Evolutionary conservation across 2,113 vertebrate genomes (phyloP).

Genomic region (Xyrauchen texanus): DNA sequence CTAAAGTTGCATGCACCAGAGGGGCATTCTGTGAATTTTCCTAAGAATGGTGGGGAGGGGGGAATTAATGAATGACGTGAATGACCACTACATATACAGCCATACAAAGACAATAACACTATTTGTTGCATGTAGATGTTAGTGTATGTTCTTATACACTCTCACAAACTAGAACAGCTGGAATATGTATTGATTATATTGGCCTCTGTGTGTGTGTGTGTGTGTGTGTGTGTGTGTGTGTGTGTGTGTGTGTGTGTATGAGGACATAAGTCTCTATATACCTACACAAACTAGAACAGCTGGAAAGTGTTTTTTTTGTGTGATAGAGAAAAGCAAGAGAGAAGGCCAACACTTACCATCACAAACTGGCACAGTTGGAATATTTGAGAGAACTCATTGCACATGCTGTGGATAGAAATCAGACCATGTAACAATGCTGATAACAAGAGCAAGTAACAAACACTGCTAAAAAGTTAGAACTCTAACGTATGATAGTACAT

Average conservation of each 20-base stretch:
- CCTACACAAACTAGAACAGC: not conserved
- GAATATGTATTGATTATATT: too few species aligned
- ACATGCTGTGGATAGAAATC: slow-evolving; percentile 82
- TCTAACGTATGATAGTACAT: too few species aligned
- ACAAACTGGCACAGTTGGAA: slow-evolving; percentile 99
- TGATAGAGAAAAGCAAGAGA: not conserved
- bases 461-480: not conserved
- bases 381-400: slow-evolving; percentile 99
- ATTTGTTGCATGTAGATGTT: too few species aligned
- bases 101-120: too few species aligned
- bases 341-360: slow-evolving; percentile 80
- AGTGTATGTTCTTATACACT: too few species aligned
- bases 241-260: not conserved
- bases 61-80: too few species aligned
- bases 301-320: not conserved
- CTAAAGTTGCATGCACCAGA: slow-evolving; percentile 95
- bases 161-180: too few species aligned
- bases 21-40: slow-evolving; percentile 99
- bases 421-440: slow-evolving; percentile 1
- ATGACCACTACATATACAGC: too few species aligned
- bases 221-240: too few species aligned
- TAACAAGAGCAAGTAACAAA: not conserved
- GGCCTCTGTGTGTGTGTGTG: too few species aligned
- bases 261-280: not conserved
- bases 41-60: slow-evolving; percentile 63